phyloP scores from a whole-genome alignment of 1,140 invertebrate species.

The Lysiphlebus fabarum region DNA sequence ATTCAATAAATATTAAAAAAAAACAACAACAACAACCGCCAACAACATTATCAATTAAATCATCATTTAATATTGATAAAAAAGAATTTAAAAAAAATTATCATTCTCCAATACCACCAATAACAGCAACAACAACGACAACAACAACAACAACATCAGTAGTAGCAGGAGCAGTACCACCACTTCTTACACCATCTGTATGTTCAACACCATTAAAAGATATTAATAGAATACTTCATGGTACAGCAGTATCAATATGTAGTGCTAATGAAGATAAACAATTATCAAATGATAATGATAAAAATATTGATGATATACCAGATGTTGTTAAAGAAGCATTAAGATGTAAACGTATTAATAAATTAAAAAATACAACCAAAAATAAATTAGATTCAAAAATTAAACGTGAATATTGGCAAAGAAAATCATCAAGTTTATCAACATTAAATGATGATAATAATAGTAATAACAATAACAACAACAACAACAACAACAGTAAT shows the following conservation, averaged over 20 bases:
- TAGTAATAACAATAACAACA: no score
- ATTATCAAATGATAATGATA: constrained; percentile 7
- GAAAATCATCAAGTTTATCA: constrained; percentile 48
- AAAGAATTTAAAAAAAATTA: no score
- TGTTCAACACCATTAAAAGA: constrained; percentile 74
- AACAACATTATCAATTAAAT: constrained; percentile 22
- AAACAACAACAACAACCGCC: constrained; percentile 32
- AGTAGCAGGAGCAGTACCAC: no score
- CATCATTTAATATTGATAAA: no score
- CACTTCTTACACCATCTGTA: constrained; percentile 60
- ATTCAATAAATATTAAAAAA: constrained; percentile 31
- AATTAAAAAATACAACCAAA: constrained; percentile 37
- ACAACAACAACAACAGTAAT: no score
- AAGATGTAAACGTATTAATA: constrained; percentile 51
- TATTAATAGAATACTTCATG: constrained; percentile 66
- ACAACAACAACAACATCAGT: no score
- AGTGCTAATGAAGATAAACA: constrained; percentile 56
- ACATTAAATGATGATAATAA: constrained; percentile 34
- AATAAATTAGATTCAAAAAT: constrained; percentile 28
- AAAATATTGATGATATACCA: constrained; percentile 48
- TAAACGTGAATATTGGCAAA: constrained; percentile 39
- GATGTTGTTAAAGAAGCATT: constrained; percentile 51
- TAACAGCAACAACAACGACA: no score
- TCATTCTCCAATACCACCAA: not conserved
- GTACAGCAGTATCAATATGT: constrained; percentile 69